Percentiles rank a stretch among this genome's conserved stretches.
phyloP scores from a whole-genome alignment of 2,888 invertebrate species.

The Luffia ferchaultella region DNA sequence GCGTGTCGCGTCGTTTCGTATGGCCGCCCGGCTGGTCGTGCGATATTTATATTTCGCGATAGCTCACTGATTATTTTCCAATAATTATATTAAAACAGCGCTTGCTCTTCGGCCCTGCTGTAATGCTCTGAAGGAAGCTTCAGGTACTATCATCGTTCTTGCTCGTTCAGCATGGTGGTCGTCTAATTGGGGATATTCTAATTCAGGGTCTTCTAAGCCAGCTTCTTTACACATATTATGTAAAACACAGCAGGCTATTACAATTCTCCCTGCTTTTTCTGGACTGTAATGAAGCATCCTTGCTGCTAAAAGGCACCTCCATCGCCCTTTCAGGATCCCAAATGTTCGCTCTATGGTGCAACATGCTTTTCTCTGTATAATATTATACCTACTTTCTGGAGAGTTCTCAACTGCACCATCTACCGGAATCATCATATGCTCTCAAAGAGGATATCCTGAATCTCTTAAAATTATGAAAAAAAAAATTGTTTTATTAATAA shows the following conservation, averaged over 20 bases:
- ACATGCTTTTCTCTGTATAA: slow-evolving; percentile 6
- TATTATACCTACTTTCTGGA: slow-evolving; percentile 11
- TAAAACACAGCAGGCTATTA: slow-evolving; percentile 12
- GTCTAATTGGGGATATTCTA: not conserved
- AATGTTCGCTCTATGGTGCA: slow-evolving; percentile 13
- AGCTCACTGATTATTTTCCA: not conserved
- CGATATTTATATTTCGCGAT: too few species aligned
- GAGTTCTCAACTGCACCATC: slow-evolving; percentile 6
- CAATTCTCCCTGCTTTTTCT: slow-evolving; percentile 10
- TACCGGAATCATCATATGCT: not conserved
- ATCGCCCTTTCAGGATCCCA: slow-evolving; percentile 11
- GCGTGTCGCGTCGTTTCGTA: too few species aligned
- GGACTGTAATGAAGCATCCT: slow-evolving; percentile 9
- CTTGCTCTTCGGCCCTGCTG: not conserved
- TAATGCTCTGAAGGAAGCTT: not conserved
- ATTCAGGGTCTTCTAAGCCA: not conserved
- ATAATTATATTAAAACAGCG: not conserved
- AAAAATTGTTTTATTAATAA: too few species aligned
- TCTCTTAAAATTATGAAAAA: not conserved
- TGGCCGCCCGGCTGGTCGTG: too few species aligned
- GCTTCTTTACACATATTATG: slow-evolving; percentile 11
- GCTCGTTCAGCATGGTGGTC: not conserved
- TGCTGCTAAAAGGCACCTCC: slow-evolving; percentile 7
- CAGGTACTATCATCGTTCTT: not conserved
- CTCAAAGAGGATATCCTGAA: not conserved